phyloP scores from a whole-genome alignment of 1,140 invertebrate species.

The Leptopilina boulardi region DNA sequence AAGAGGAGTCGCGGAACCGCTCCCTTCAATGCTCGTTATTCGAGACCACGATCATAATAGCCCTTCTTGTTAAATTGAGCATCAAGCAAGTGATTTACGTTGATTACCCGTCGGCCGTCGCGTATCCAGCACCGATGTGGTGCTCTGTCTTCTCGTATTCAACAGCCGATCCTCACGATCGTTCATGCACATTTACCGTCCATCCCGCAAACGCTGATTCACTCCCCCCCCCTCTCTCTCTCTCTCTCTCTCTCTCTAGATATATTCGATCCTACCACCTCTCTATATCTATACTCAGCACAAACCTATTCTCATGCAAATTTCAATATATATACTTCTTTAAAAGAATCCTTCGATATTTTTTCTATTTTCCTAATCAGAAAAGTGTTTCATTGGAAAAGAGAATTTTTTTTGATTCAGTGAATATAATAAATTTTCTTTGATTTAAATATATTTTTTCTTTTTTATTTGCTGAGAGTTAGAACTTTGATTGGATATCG shows the following conservation, averaged over 20 bases:
- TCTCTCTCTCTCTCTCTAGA: neutral
- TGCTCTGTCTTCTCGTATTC: conserved; percentile 58
- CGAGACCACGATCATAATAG: conserved; percentile 71
- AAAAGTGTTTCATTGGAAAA: neutral
- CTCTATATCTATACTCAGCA: neutral
- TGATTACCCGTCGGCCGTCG: conserved; percentile 71
- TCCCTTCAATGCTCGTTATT: conserved; percentile 59
- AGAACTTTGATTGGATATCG: too few relatives aligned
- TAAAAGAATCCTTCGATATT: neutral
- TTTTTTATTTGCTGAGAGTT: too few relatives aligned
- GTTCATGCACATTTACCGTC: conserved; percentile 53
- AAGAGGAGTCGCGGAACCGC: conserved; percentile 38
- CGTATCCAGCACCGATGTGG: conserved; percentile 35
- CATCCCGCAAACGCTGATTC: conserved; percentile 41
- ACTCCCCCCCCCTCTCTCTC: neutral
- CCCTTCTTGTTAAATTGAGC: conserved; percentile 76
- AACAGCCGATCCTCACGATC: conserved; percentile 44
- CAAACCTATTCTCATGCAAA: conserved; percentile 21
- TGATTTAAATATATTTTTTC: too few relatives aligned
- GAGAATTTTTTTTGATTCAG: too few relatives aligned
- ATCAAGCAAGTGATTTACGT: conserved; percentile 75
- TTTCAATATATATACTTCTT: neutral
- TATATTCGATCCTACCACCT: conserved; percentile 1
- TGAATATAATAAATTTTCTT: too few relatives aligned
- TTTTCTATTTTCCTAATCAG: neutral